A percentile compares a stretch with the other conserved stretches of the same genome.
These are phyloP conservation scores for Malurus cyaneus DNA, from an alignment of 2,113 vertebrate genomes.

Conservation along the genomic window DNA sequence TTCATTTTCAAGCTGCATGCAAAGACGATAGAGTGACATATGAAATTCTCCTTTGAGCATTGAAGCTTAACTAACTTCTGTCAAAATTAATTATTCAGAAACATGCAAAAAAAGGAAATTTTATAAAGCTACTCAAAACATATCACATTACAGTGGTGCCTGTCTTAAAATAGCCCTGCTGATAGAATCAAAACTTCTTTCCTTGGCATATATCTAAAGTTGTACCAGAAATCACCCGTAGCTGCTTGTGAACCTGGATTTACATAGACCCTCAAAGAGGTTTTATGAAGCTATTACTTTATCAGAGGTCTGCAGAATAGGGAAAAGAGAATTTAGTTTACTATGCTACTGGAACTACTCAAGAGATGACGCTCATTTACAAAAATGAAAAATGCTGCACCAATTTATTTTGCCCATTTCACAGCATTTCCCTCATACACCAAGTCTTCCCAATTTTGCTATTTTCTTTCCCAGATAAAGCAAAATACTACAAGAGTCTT, in stretches of 20 bases:
- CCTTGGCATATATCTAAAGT: not conserved
- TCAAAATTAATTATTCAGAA: not conserved
- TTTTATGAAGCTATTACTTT: not conserved
- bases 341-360: not conserved
- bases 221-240: not conserved
- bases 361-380: not conserved
- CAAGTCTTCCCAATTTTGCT: not conserved
- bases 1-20: not conserved
- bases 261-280: not conserved
- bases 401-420: not conserved
- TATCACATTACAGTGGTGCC: not conserved
- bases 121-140: not conserved
- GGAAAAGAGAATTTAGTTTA: not conserved
- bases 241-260: not conserved
- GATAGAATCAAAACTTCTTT: not conserved
- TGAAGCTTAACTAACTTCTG: not conserved
- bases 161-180: not conserved
- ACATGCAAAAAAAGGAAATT: not conserved
- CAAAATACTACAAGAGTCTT: not conserved
- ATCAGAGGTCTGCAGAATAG: not conserved
- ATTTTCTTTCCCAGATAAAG: not conserved
- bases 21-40: not conserved
- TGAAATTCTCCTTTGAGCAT: not conserved
- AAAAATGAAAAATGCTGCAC: not conserved
- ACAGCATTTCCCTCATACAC: not conserved